Evolutionary conservation across 2,113 vertebrate genomes (phyloP), one percentile per base, ranked within the genome.

Genomic region (Cebidichthys violaceus): DNA sequence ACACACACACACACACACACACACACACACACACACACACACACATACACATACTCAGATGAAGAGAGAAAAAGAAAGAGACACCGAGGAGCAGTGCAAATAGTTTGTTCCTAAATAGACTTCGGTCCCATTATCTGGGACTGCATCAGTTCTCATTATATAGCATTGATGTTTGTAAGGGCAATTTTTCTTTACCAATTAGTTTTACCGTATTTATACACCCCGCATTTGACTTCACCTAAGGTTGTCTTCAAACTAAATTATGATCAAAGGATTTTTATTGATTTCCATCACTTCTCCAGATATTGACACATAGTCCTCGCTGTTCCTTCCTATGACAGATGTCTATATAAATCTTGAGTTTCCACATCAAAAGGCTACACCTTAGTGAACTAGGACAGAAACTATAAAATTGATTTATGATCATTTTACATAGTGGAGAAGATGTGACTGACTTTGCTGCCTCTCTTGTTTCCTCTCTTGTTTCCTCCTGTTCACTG

Each of bases 351-450:
- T 75, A 10, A 61, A 81, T 75, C 43, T 31, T 9, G 1, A 31
- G 31, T 47, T 39, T 47, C 22, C 33, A 31, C 43, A 62, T 43
- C 6, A 27, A 33, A 73, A 67, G 24, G n/a, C 24, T 24, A 33
- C 29, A 31, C 47, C n/a, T 6, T 20, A 31, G n/a, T 75, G 41
- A 85, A 68, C 57, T 15, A 59, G 52, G 59, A 83, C 0, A n/a
- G n/a, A 57, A 37, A 37, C n/a, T 24, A 24, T 75, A 20, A 66
- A 57, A 66, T 8, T 29, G 47, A 70, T 88, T 77, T 62, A 54
- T n/a, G 45, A 82, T 68, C 7, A 2, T 59, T 84, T 83, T 50
- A 59, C 59, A 65, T 65, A 22, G 29, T 39, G 31, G 45, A 59
- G 37, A 50, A 45, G 10, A 77, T 78, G n/a, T 73, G n/a, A n/a